These are phyloP conservation scores for Neria commutata DNA, from an alignment of 2,888 invertebrate genomes.

Conservation along the genomic window DNA sequence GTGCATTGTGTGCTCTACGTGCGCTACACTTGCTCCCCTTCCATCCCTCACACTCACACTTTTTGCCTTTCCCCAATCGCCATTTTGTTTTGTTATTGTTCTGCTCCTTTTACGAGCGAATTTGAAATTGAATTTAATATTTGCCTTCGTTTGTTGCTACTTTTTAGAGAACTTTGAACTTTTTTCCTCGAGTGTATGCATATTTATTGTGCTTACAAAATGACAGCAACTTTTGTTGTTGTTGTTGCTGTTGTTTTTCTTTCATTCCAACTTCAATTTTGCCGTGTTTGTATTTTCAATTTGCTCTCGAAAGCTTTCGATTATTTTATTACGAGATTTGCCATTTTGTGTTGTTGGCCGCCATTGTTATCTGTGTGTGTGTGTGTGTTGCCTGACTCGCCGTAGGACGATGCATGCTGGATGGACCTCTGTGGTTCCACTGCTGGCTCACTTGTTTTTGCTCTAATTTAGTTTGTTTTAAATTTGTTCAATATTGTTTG, in stretches of 20 bases:
- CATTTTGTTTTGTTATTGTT: neutral
- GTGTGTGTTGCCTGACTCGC: too few relatives aligned
- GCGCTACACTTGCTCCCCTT: neutral
- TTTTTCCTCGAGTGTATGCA: neutral
- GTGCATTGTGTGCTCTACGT: neutral
- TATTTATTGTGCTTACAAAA: neutral
- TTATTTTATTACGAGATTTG: slow-evolving; percentile 48
- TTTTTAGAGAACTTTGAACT: neutral
- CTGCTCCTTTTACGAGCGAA: neutral
- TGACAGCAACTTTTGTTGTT: slow-evolving; percentile 13
- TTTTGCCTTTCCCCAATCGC: neutral
- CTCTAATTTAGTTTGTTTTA: neutral
- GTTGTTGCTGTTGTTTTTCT: slow-evolving; percentile 23
- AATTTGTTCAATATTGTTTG: neutral
- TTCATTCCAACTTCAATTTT: slow-evolving; percentile 23
- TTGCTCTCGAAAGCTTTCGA: slow-evolving; percentile 54
- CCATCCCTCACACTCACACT: neutral
- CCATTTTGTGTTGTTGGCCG: slow-evolving; percentile 29
- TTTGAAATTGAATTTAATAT: neutral
- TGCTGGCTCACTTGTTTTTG: neutral
- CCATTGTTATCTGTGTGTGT: slow-evolving; percentile 37
- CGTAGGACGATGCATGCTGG: too few relatives aligned
- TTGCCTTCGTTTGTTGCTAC: neutral
- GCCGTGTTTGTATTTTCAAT: slow-evolving; percentile 52
- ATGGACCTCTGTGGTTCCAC: neutral